These are phyloP conservation scores for Paramisgurnus dabryanus DNA, from an alignment of 2,113 vertebrate genomes.

Conservation along the genomic window DNA sequence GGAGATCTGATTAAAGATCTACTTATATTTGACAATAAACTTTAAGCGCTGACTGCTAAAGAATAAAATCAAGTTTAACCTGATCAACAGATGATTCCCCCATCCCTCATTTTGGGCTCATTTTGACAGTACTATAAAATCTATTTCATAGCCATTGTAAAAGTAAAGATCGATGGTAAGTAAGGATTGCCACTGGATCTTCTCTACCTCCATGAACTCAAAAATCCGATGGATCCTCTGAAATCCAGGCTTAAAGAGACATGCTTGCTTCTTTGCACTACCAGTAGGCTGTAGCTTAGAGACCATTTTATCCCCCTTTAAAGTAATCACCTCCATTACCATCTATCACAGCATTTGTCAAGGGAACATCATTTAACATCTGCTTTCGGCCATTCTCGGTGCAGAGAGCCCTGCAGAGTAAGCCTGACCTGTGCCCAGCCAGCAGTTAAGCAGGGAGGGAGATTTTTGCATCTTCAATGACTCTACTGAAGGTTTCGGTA, in stretches of 20 bases:
- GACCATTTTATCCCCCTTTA: slow-evolving; percentile 55
- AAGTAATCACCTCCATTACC: slow-evolving; percentile 61
- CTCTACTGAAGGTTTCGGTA: background rate
- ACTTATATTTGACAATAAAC: slow-evolving; percentile 36
- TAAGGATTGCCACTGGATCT: slow-evolving; percentile 30
- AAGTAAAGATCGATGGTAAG: slow-evolving; percentile 26
- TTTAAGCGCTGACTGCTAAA: slow-evolving; percentile 19
- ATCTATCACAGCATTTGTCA: slow-evolving; percentile 57
- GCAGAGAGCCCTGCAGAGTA: slow-evolving; percentile 1
- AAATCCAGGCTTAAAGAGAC: slow-evolving; percentile 20
- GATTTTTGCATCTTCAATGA: background rate
- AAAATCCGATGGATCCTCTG: slow-evolving; percentile 48
- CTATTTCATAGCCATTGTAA: slow-evolving; percentile 45
- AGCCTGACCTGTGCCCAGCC: background rate
- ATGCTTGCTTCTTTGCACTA: slow-evolving; percentile 7
- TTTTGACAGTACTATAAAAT: slow-evolving; percentile 46
- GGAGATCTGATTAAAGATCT: slow-evolving; percentile 29
- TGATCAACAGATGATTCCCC: slow-evolving; percentile 38
- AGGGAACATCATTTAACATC: slow-evolving; percentile 57
- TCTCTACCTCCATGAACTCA: slow-evolving; percentile 33
- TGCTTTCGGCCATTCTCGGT: slow-evolving; percentile 42
- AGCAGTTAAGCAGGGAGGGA: background rate
- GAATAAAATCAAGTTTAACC: slow-evolving; percentile 50
- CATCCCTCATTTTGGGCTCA: slow-evolving; percentile 39
- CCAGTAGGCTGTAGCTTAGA: slow-evolving; percentile 43